A percentile compares a stretch with the other conserved stretches of the same genome.
phyloP scores from a whole-genome alignment of 2,113 vertebrate genomes.

The Mus musculus region GRCm39 chr4:77201501-77202000 shows the following conservation, averaged over 20 bases:
- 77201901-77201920: background rate
- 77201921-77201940: background rate
- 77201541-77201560: no score
- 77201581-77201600: no score
- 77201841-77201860: background rate
- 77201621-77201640: no score
- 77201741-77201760: background rate
- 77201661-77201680: background rate
- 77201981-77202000: background rate
- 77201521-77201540: no score
- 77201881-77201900: background rate
- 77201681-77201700: accelerated
- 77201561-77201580: no score
- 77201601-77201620: background rate
- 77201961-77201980: background rate
- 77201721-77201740: background rate
- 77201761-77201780: background rate
- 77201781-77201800: background rate
- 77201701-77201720: background rate
- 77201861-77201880: background rate
- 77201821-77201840: background rate
- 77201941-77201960: background rate
- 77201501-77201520: no score
- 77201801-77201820: background rate
- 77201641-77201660: background rate